Evolutionary conservation across 2,888 invertebrate species (phyloP).

Genomic region (Perithous albicinctus): DNA sequence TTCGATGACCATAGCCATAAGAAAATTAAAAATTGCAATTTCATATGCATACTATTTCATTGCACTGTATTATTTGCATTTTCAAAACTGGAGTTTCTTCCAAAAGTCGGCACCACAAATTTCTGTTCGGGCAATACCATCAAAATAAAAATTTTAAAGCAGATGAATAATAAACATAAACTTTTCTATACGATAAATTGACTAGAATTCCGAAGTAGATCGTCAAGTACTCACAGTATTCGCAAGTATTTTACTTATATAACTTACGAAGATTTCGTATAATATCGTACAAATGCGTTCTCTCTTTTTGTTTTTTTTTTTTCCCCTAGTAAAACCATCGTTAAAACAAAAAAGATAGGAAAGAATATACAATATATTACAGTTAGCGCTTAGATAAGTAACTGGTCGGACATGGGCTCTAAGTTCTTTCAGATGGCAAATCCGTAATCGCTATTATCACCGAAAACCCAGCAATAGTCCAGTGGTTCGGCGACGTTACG

Average conservation of each 20-base stretch:
- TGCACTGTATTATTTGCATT: no score
- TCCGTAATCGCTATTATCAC: conserved; percentile 40
- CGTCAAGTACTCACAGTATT: conserved; percentile 13
- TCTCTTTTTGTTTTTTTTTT: conserved; percentile 30
- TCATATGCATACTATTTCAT: no score
- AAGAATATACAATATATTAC: conserved; percentile 83
- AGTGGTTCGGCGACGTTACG: not conserved
- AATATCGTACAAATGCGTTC: conserved; percentile 52
- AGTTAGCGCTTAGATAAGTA: conserved; percentile 77
- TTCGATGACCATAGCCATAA: no score
- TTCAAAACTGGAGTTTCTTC: no score
- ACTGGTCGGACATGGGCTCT: conserved; percentile 72
- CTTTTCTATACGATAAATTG: not conserved
- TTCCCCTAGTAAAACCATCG: conserved; percentile 72
- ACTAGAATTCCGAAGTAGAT: conserved; percentile 28
- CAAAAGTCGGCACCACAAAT: no score
- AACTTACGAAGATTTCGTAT: conserved; percentile 26
- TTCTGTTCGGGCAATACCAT: not conserved
- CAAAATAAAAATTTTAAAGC: not conserved
- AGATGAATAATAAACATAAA: not conserved
- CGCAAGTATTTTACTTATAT: conserved; percentile 30
- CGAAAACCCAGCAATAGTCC: conserved; percentile 16
- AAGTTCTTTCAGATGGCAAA: conserved; percentile 45
- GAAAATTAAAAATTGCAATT: no score
- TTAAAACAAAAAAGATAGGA: conserved; percentile 76